Percentiles rank a stretch among this genome's conserved stretches.
These are phyloP conservation scores for Drosophila asahinai DNA, from an alignment of 1,140 invertebrate species.

Conservation along the genomic window DNA sequence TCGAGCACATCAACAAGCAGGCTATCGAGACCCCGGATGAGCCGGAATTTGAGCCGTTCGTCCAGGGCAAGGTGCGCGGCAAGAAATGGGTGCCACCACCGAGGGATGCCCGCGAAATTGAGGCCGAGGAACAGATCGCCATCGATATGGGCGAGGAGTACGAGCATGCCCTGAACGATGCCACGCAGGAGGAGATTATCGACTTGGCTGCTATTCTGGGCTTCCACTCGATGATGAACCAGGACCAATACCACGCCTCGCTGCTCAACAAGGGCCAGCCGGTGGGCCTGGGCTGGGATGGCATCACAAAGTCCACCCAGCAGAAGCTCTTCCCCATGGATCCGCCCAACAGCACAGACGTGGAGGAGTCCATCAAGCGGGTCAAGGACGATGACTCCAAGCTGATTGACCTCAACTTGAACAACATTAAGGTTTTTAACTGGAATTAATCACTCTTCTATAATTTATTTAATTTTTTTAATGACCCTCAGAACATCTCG, in stretches of 20 bases:
- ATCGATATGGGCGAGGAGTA: conserved; percentile 98
- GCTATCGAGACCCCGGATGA: conserved; percentile 98
- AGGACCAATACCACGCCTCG: conserved; percentile 99
- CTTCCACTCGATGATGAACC: conserved; percentile 99
- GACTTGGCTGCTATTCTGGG: conserved; percentile 99
- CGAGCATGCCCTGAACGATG: conserved; percentile 95
- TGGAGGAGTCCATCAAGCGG: conserved; percentile 95
- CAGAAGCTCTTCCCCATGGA: conserved; percentile 96
- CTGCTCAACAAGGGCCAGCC: conserved; percentile 95
- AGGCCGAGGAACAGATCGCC: conserved; percentile 95
- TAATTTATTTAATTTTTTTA: background rate
- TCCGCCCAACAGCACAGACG: conserved; percentile 97
- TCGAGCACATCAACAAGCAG: conserved; percentile 99
- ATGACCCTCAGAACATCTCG: conserved; percentile 93
- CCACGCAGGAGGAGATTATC: conserved; percentile 99
- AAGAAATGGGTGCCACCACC: conserved; percentile 97
- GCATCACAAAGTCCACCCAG: conserved; percentile 97
- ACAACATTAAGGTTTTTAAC: conserved; percentile 96
- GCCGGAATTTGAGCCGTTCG: conserved; percentile 97
- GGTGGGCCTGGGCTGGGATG: conserved; percentile 94
- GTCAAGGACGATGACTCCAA: conserved; percentile 95
- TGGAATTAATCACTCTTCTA: rapidly evolving
- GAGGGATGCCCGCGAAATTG: conserved; percentile 91
- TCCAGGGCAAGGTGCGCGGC: conserved; percentile 94
- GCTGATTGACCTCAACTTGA: conserved; percentile 96